Evolutionary conservation across 2,797 vertebrate species (phyloP), one percentile per base, ranked within the genome.

Genomic region (Rhinatrema bivittatum): DNA sequence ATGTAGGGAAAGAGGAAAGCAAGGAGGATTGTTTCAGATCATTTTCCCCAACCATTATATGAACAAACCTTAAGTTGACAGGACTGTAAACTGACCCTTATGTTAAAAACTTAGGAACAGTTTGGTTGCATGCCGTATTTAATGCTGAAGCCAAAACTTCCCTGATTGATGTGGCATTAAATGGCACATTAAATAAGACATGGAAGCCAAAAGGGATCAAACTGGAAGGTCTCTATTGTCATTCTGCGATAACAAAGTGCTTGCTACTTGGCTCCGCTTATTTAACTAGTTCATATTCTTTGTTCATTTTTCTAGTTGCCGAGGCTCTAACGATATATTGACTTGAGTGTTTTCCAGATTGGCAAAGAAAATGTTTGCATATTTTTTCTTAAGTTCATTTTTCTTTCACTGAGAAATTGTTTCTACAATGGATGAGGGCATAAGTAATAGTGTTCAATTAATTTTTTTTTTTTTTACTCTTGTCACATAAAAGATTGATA

Each of bases 401-500:
- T 40, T 27, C 16, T 42, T 4, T 7, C 4, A 5, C 25, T 33
- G 24, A 25, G 43, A 53, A 21, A 0, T 16, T 1, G 14, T 29
- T 55, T 40, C 25, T n/a, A 13, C 36, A 26, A 43, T 36, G 20
- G 18, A 14, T 36, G 25, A 25, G 43, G 38, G 25, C 16, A 39
- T 36, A 38, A 12, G 6, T 5, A 32, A 25, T 11, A 0, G 23
- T 1, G 2, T 39, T 50, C 39, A 32, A 42, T 19, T 30, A 2
- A 2, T 49, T 46, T 31, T 28, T 42, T 52, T 28, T 19, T 40
- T 22, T 17, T 20, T 22, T 46, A 46, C 25, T 25, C 21, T 24
- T 37, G 26, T 16, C 49, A 50, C 59, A 63, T 68, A 56, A 62
- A 70, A 56, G 65, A 46, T 45, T 26, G 46, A 32, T 26, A 49